Evolutionary conservation across 2,888 invertebrate genomes (phyloP), one percentile per base, ranked within the genome.

Genomic region (Andrena haemorrhoa): DNA sequence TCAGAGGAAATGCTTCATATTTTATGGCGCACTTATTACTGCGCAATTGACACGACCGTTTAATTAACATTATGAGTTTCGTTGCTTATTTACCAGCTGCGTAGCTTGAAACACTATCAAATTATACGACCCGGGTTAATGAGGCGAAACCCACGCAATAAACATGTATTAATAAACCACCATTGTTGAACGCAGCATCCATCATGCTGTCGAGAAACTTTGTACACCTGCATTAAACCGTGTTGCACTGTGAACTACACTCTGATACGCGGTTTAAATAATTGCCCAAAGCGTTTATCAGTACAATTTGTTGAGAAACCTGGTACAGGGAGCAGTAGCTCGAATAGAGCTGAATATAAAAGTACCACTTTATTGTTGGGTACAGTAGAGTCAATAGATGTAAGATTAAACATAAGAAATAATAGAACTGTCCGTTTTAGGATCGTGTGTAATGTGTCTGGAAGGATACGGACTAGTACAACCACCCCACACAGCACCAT

Each of bases 51-150:
- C 31, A 26, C 16, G 12, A n/a, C 2, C 60, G 29, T 60, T 60
- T 60, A 60, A 33, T 60, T 60, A 60, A 60, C 60, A 8, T 60
- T 60, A 29, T 26, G 8, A 16, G 29, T 60, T n/a, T n/a, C 10
- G 8, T 31, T 31, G n/a, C n/a, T 31, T 16, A 60, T 60, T 16
- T 60, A 31, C n/a, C 33, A n/a, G n/a, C 31, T 60, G 16, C n/a
- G 26, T 60, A 60, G 16, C 16, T n/a, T 16, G 26, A 5, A 29
- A 16, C 5, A 16, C 26, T 58, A 58, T 29, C 58, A 16, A 58
- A 58, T 58, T 58, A 58, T 29, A 29, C 29, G 29, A 29, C 6
- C 6, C 29, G 10, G 12, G 29, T 58, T 29, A 58, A 58, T 58
- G 26, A 16, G 29, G 12, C 26, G 16, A 58, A 58, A 58, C 29